Percentiles rank a stretch among this genome's conserved stretches.
Evolutionary conservation across 2,113 vertebrate genomes (phyloP).

Genomic region (Aramus guarauna): DNA sequence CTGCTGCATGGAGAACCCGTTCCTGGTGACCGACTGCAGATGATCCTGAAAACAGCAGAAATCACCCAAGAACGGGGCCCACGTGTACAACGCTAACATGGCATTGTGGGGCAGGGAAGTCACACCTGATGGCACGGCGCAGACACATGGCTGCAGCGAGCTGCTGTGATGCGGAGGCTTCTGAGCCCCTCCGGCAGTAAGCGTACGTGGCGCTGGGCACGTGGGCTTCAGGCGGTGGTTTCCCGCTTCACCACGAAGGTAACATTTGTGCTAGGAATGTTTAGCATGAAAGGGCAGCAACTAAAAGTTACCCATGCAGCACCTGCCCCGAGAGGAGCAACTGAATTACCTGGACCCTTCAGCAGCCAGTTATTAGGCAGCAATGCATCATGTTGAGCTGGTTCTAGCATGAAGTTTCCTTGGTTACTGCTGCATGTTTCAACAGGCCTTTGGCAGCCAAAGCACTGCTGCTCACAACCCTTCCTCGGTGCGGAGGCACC

Average conservation of each 20-base stretch:
- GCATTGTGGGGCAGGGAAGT: neutral
- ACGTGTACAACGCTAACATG: rapidly evolving
- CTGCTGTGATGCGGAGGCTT: neutral
- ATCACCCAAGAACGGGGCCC: neutral
- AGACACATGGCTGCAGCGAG: rapidly evolving
- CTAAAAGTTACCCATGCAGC: neutral
- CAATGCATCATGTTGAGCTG: slow-evolving; percentile 6
- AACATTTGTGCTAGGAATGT: neutral
- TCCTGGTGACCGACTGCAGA: rapidly evolving
- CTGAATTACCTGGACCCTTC: neutral
- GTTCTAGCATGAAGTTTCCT: slow-evolving; percentile 26
- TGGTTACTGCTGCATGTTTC: slow-evolving; percentile 14
- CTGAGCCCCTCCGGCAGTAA: neutral
- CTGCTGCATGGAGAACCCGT: rapidly evolving
- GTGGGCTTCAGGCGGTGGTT: neutral
- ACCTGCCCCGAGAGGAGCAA: neutral
- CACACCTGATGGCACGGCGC: neutral
- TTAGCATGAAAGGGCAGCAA: neutral
- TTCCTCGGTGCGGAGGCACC: neutral
- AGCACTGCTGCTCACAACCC: neutral
- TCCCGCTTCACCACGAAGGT: neutral
- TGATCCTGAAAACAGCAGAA: neutral
- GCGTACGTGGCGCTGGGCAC: rapidly evolving
- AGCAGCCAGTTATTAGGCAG: neutral
- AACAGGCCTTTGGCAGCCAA: neutral